Conservation (phyloP, 2,797 vertebrate genomes). For the Eupleurogrammus muticus region DNA sequence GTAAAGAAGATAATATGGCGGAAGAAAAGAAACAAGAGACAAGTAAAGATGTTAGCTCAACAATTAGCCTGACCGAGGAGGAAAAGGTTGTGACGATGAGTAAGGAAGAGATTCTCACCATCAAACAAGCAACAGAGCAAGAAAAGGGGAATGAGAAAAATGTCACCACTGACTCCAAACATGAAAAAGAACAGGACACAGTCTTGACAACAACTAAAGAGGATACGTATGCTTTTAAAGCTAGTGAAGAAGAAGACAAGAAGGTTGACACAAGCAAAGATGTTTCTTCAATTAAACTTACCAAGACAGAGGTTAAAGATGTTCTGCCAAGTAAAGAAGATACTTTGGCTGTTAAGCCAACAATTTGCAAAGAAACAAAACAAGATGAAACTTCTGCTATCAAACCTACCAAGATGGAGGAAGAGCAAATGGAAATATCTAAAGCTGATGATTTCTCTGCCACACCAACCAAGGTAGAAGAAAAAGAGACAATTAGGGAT, state of each 20-base stretch:
- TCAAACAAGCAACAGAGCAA: constrained; percentile 22
- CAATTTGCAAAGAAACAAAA: constrained; percentile 26
- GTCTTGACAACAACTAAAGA: constrained; percentile 32
- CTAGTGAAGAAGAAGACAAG: constrained; percentile 26
- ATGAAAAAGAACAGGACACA: constrained; percentile 33
- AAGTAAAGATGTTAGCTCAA: constrained; percentile 40
- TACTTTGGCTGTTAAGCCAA: constrained; percentile 25
- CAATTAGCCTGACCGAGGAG: constrained; percentile 13
- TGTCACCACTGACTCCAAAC: constrained; percentile 28
- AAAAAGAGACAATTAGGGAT: constrained; percentile 34
- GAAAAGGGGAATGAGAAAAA: constrained; percentile 52
- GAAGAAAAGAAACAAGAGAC: constrained; percentile 46
- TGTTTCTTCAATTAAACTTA: constrained; percentile 16
- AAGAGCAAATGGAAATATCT: constrained; percentile 11
- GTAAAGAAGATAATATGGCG: constrained; percentile 18
- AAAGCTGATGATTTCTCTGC: constrained; percentile 34
- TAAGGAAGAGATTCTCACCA: constrained; percentile 42
- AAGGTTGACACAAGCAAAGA: constrained; percentile 23
- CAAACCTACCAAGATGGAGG: neutral
- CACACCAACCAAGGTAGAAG: constrained; percentile 12
- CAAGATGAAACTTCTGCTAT: constrained; percentile 11
- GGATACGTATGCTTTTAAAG: constrained; percentile 13
- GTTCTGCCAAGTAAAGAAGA: constrained; percentile 30
- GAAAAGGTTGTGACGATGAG: constrained; percentile 35
- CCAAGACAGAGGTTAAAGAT: constrained; percentile 34